Evolutionary conservation across 1,140 invertebrate species (phyloP), one percentile per base, ranked within the genome.

Genomic region (Chironomus tepperi): DNA sequence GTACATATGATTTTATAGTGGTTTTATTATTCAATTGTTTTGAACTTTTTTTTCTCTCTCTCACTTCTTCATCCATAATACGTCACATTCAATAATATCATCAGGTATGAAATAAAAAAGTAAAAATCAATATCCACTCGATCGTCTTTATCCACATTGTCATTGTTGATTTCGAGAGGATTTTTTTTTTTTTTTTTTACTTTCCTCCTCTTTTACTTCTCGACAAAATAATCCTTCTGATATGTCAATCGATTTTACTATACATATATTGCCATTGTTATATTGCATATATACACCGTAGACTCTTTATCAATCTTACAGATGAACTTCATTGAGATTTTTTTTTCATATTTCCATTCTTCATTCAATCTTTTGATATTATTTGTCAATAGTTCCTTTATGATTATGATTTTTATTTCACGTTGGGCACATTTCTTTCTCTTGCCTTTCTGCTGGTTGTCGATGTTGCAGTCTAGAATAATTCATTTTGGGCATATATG

Each of bases 1-100:
- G 47, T 15, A 15, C 47, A 34, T 34, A 34, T 57, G 12, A 15
- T n/a, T n/a, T 57, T 57, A 57, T 57, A 57, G 47, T 57, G 47
- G 47, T 57, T 57, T 57, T 57, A 57, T 57, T 57, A 57, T 57
- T 57, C 47, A 57, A 57, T 57, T 57, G 47, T 57, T 57, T 34
- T 34, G 24, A 34, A 34, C 24, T 34, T 34, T 34, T 34, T 34
- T 34, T 34, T 34, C 24, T 2, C 24, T 5, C 5, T 5, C 24
- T 57, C 47, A 47, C 47, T 57, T 34, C 24, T 34, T 57, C 47
- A 57, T 5, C 5, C 47, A n/a, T 34, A 34, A 57, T n/a, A 57
- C 47, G 47, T 57, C 47, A 57, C 47, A 57, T 57, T 57, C 47
- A 57, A n/a, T 57, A n/a, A 57, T 57, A n/a, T 57, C 8, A 57